Base-by-base conservation (phyloP, 2,888 invertebrate genomes). In the Erynnis tages region DNA sequence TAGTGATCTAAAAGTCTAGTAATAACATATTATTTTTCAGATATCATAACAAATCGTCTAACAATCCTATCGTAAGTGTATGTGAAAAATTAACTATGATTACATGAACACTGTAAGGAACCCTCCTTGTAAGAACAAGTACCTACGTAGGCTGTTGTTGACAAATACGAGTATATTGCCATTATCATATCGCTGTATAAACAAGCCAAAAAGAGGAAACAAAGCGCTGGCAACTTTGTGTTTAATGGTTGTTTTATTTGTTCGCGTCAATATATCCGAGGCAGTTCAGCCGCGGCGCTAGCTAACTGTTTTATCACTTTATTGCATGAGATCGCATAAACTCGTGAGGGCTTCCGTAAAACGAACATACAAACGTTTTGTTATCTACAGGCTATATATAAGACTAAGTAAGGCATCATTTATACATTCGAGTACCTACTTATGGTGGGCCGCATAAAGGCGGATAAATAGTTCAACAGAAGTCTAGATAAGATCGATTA, bases 291-390 rank as follows among this genome's bases (percentile, higher is more conserved):
- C 72, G 73, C 75, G 76, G 71, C 72, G 76, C 74, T 71, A 74
- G 78, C 84, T 86, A 86, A 88, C 84, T 86, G 83, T 83, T 88
- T 88, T 88, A 88, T 87, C 85, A 84, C 82, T 88, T 87, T 87
- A 88, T 88, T 79, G 85, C 85, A 82, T 81, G 87, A 79, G 75
- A 82, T 83, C 75, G 73, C 79, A 83, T 86, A 84, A 85, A 86
- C 74, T 84, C 73, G 73, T 67, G 72, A 73, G 71, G 71, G 72
- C 67, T 69, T 73, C 70, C 78, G 77, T 86, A 86, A 87, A 86
- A 82, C 70, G 76, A 74, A 74, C 70, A 71, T 76, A 68, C 71
- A 68, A 70, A 70, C 73, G 74, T 74, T 71, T 72, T 62, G 59
- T 62, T 57, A 57, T 57, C 62, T 58, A 14, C 17, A 8, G 34